phyloP scores from a whole-genome alignment of 2,888 invertebrate species.

The Pterostichus niger region DNA sequence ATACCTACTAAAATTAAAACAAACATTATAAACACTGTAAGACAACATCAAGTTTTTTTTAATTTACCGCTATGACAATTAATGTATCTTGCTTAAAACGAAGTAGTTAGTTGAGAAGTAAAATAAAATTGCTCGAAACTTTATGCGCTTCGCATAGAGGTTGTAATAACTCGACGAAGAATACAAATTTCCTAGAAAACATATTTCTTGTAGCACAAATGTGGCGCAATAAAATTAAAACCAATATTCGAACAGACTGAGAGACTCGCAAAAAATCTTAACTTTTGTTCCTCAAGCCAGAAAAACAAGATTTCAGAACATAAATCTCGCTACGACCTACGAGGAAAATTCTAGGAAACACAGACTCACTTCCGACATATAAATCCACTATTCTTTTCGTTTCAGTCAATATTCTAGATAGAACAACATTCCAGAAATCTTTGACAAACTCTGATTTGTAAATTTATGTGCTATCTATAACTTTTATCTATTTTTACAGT shows the following conservation, averaged over 20 bases:
- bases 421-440: constrained; percentile 11
- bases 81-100: too few relatives aligned
- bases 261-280: constrained; percentile 38
- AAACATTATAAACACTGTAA: too few relatives aligned
- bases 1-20: too few relatives aligned
- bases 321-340: constrained; percentile 35
- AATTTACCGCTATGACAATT: too few relatives aligned
- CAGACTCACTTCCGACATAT: constrained; percentile 44
- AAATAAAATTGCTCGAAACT: not conserved
- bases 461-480: constrained; percentile 15
- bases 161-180: constrained; percentile 14
- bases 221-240: constrained; percentile 48
- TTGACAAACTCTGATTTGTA: constrained; percentile 41
- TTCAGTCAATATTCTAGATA: constrained; percentile 31
- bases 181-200: constrained; percentile 49
- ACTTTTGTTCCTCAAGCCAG: constrained; percentile 22
- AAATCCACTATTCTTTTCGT: constrained; percentile 43
- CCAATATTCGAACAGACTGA: constrained; percentile 45
- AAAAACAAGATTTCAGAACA: constrained; percentile 49
- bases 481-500: constrained; percentile 3
- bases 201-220: constrained; percentile 39
- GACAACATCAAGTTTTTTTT: too few relatives aligned
- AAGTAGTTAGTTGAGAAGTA: too few relatives aligned
- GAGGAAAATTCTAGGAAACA: constrained; percentile 33
- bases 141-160: constrained; percentile 8